Evolutionary conservation across 1,140 invertebrate species (phyloP).

Genomic region (Gryon sp.): DNA sequence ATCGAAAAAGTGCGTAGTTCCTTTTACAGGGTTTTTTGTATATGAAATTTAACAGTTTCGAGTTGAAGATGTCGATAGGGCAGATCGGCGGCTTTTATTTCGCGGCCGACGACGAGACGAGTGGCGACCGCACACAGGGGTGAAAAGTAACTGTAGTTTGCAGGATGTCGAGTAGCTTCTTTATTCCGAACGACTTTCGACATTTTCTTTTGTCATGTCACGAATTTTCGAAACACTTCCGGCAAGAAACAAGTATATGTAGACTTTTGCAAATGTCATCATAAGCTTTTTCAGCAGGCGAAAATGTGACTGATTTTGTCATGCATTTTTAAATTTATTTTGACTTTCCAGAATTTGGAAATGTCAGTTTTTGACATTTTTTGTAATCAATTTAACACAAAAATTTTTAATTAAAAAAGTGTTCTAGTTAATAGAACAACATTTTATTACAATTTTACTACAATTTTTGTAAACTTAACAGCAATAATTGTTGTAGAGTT

Average conservation of each 20-base stretch:
- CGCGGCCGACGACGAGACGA: conserved; percentile 26
- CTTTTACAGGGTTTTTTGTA: too few relatives aligned
- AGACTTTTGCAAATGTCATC: conserved; percentile 20
- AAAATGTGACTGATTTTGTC: too few relatives aligned
- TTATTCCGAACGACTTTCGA: conserved; percentile 66
- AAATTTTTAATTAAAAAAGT: too few relatives aligned
- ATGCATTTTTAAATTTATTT: too few relatives aligned
- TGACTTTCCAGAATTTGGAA: too few relatives aligned
- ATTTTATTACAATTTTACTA: too few relatives aligned
- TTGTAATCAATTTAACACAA: too few relatives aligned
- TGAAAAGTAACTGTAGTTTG: conserved; percentile 59
- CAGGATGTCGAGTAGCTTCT: conserved; percentile 62
- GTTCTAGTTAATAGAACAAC: too few relatives aligned
- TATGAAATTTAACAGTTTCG: conserved; percentile 27
- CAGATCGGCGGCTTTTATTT: conserved; percentile 61
- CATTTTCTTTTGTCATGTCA: conserved; percentile 67
- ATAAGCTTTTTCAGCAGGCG: too few relatives aligned
- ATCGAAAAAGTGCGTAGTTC: conserved; percentile 30
- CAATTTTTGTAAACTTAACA: too few relatives aligned
- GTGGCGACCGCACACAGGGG: conserved; percentile 19
- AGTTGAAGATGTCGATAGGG: conserved; percentile 65
- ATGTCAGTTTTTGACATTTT: too few relatives aligned
- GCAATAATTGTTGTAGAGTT: too few relatives aligned
- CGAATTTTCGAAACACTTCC: conserved; percentile 56
- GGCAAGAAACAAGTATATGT: conserved; percentile 36